Evolutionary conservation across 2,113 vertebrate genomes (phyloP).

Genomic region (Choloepus hoffmanni): DNA sequence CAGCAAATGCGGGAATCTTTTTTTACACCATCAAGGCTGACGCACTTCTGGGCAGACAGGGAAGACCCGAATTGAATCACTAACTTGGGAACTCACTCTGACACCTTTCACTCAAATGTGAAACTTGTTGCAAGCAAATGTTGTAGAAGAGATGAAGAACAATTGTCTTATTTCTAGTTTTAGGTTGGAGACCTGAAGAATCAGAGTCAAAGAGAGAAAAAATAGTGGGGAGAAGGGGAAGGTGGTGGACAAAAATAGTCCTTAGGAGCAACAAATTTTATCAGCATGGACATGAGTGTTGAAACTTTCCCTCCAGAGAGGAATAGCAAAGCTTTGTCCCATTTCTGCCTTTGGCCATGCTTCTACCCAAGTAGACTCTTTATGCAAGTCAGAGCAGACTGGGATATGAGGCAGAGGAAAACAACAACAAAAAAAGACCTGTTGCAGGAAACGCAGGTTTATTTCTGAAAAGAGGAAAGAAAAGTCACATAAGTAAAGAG

Average conservation of each 20-base stretch:
- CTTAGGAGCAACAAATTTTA: not conserved
- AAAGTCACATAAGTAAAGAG: not conserved
- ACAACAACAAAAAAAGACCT: not conserved
- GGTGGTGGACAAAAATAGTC: not conserved
- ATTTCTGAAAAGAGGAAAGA: not conserved
- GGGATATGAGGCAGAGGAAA: not conserved
- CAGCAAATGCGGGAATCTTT: not conserved
- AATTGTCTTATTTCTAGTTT: constrained; percentile 37
- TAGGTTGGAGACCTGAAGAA: not conserved
- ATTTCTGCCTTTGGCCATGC: not conserved
- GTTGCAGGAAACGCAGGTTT: not conserved
- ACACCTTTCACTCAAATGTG: constrained; percentile 18
- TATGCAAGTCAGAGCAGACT: not conserved
- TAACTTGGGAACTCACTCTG: not conserved
- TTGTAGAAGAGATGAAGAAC: not conserved
- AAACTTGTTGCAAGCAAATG: not conserved
- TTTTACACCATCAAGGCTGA: not conserved
- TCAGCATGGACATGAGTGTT: not conserved
- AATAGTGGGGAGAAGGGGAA: not conserved
- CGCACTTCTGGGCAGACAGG: constrained; percentile 1
- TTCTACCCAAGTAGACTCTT: not conserved
- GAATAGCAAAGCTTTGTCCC: not conserved
- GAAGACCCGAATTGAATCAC: not conserved
- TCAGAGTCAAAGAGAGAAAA: not conserved
- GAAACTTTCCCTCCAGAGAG: not conserved